phyloP scores from a whole-genome alignment of 92 coral and sea anemone genomes.

The Scolanthus callimorphus region DNA sequence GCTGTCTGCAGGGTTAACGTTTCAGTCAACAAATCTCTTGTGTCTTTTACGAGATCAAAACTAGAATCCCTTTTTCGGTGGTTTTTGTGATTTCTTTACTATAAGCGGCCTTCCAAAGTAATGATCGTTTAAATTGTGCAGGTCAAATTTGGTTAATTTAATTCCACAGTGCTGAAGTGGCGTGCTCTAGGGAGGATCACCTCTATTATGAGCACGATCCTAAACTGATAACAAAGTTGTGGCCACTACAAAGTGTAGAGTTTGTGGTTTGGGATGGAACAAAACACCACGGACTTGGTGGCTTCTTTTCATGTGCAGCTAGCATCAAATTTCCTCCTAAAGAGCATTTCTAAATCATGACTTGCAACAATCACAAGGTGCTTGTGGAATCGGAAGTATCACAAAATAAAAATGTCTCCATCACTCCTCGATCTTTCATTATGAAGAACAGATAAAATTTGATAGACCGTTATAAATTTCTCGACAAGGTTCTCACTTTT shows the following conservation, averaged over 20 bases:
- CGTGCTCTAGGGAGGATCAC: not conserved
- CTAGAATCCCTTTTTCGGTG: no score
- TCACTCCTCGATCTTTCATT: not conserved
- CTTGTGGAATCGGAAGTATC: not conserved
- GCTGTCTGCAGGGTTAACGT: no score
- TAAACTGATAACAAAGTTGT: not conserved
- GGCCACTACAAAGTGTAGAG: not conserved
- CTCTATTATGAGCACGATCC: not conserved
- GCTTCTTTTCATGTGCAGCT: no score
- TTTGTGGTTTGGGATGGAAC: constrained; percentile 1
- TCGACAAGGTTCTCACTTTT: not conserved
- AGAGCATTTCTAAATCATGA: no score
- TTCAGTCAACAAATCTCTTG: not conserved
- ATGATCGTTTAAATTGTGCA: not conserved
- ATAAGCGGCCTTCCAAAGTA: no score
- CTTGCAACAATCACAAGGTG: no score
- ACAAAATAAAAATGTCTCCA: not conserved
- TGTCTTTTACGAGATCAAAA: not conserved
- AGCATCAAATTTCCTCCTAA: no score
- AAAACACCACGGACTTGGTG: not conserved
- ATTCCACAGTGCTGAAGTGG: not conserved
- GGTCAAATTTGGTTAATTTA: constrained; percentile 6
- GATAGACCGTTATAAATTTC: no score
- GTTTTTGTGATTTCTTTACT: no score
- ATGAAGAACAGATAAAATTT: not conserved